Evolutionary conservation across 2,888 invertebrate species (phyloP), one percentile per base, ranked within the genome.

Genomic region (Trichogramma dendrolimi): DNA sequence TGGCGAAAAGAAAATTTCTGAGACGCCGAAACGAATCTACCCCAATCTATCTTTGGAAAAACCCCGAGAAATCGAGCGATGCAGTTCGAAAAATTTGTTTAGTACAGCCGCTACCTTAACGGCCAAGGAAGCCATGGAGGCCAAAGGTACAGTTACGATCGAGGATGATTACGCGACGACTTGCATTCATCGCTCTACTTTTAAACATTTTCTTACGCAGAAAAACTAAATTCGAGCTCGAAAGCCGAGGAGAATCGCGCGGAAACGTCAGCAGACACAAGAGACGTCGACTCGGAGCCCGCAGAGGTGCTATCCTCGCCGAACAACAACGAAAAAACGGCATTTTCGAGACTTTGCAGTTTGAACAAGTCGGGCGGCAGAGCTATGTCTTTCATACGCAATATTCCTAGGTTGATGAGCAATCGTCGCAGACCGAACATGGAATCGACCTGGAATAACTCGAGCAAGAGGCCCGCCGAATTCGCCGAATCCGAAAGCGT

Each of bases 371-470:
- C 10, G 8, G 11, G 7, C n/a, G 43, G 5, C 8, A 44, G 6
- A 1, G 5, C 41, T 1, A 40, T 47, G n/a, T 61, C 64, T 2
- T 61, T 55, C 40, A n/a, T 61, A 27, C 27, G 27, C 27, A 27
- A 27, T 27, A 27, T 27, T 27, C 27, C 27, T 27, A 27, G 56
- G n/a, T 65, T 63, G 0, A 58, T 61, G 8, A 40, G 43, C 2
- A 55, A 47, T 47, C 51, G n/a, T 40, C 43, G 57, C 7, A 69
- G 63, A 5, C 71, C 69, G 4, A 65, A 70, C 40, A 66, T 73
- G 55, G 73, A 74, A 52, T 72, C 73, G 4, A 72, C 74, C 3
- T 67, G 71, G 40, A 59, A 64, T 50, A 50, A 43, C 8, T 14
- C 10, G 49, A 59, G 5, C 49, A 42, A 52, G 27, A 27, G 27